Conservation (phyloP, 2,888 invertebrate genomes). For the Drosophila incognita region DNA sequence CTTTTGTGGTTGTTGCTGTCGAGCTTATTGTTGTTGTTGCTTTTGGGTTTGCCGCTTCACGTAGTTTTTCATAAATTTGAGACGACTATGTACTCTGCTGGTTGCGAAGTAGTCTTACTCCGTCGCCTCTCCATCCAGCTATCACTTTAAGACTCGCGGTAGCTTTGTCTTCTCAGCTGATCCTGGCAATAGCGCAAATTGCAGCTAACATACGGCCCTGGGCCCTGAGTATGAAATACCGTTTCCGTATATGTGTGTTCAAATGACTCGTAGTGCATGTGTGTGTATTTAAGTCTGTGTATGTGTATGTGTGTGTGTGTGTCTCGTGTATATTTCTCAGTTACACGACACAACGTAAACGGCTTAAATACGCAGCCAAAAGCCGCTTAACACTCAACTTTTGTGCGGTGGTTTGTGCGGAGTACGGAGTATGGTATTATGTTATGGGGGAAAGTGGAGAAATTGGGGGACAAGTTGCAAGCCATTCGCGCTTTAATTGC, state of each 20-base stretch:
- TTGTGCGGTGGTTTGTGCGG: constrained; percentile 60
- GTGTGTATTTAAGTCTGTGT: constrained; percentile 5
- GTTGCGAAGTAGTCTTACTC: constrained; percentile 19
- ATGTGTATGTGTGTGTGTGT: constrained; percentile 11
- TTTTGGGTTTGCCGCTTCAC: constrained; percentile 23
- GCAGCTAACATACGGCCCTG: constrained; percentile 50
- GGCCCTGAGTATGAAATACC: constrained; percentile 21
- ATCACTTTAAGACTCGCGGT: constrained; percentile 64
- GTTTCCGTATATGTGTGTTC: constrained; percentile 9
- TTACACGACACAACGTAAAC: constrained; percentile 64
- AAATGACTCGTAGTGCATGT: constrained; percentile 4
- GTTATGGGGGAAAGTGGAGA: background rate
- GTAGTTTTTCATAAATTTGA: constrained; percentile 64
- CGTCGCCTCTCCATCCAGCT: constrained; percentile 11
- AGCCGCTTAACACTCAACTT: constrained; percentile 73
- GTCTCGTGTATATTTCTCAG: constrained; percentile 52
- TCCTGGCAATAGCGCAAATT: constrained; percentile 35
- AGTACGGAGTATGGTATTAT: constrained; percentile 4
- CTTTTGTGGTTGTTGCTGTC: constrained; percentile 19
- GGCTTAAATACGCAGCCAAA: constrained; percentile 71
- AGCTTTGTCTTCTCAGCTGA: constrained; percentile 14
- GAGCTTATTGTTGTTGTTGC: constrained; percentile 22
- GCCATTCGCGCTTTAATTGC: constrained; percentile 53
- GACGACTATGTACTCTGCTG: constrained; percentile 40
- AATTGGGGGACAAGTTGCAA: constrained; percentile 1